Evolutionary conservation across 2,888 invertebrate genomes (phyloP).

Genomic region (Tetramorium bicarinatum): DNA sequence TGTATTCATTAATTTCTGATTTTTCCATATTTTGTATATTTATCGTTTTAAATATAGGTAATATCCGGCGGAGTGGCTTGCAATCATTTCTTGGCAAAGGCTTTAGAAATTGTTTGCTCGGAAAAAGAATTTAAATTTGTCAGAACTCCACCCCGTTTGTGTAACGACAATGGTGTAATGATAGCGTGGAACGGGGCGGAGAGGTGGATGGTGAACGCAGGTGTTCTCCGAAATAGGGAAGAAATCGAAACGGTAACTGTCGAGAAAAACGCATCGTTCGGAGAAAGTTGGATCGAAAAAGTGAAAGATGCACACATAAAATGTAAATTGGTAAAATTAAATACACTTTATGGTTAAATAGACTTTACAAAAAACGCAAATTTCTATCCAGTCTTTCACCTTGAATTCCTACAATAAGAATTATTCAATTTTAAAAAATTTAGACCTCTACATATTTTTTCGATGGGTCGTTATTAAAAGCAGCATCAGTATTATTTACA

Average conservation of each 20-base stretch:
- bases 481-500: not conserved
- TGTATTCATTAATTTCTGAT: not conserved
- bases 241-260: constrained; percentile 89
- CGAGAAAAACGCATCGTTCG: constrained; percentile 89
- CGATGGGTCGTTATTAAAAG: not conserved
- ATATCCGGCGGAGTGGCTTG: constrained; percentile 99
- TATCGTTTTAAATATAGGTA: constrained; percentile 87
- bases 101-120: constrained; percentile 90
- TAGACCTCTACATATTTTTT: constrained; percentile 1
- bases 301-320: constrained; percentile 88
- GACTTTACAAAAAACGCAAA: not conserved
- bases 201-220: constrained; percentile 88
- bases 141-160: constrained; percentile 94
- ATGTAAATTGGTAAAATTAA: constrained; percentile 87
- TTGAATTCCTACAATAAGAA: not conserved
- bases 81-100: constrained; percentile 93
- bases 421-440: constrained; percentile 17
- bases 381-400: not conserved
- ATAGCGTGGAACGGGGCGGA: constrained; percentile 99
- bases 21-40: constrained; percentile 1
- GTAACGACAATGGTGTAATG: constrained; percentile 99
- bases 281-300: constrained; percentile 88
- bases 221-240: constrained; percentile 82
- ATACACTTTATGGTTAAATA: constrained; percentile 74
- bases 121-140: constrained; percentile 90